Conservation (phyloP, 2,113 vertebrate species). For the Stictonetta naevosa region DNA sequence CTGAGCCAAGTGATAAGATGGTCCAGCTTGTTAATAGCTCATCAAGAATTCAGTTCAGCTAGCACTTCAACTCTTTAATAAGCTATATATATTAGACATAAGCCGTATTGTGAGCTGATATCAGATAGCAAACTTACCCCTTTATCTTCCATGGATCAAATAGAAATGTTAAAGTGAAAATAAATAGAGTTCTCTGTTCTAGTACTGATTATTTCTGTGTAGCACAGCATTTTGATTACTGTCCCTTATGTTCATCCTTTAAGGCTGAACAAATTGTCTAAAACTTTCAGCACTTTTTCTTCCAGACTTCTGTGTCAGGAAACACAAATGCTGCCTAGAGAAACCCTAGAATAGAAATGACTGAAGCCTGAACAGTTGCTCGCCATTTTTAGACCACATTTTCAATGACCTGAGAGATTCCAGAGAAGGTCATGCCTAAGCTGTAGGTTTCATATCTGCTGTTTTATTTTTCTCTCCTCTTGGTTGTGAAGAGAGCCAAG, state of each 20-base stretch:
- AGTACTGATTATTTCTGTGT: background rate
- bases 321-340: constrained; percentile 8
- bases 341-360: constrained; percentile 58
- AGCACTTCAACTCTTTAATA: constrained; percentile 12
- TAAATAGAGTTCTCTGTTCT: background rate
- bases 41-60: constrained; percentile 41
- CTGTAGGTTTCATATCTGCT: background rate
- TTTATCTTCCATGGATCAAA: constrained; percentile 16
- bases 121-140: background rate
- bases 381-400: constrained; percentile 49
- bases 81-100: constrained; percentile 19
- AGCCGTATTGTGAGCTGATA: background rate
- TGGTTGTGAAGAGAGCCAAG: background rate
- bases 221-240: background rate
- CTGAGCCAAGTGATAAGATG: constrained; percentile 44
- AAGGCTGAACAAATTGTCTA: background rate
- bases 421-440: background rate
- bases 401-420: constrained; percentile 38
- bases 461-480: background rate
- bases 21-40: constrained; percentile 44
- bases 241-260: background rate
- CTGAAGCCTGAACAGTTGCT: constrained; percentile 60
- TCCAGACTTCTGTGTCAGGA: background rate
- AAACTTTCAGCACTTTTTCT: background rate
- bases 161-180: background rate